phyloP scores from a whole-genome alignment of 2,113 vertebrate genomes.

The Oryzias curvinotus region DNA sequence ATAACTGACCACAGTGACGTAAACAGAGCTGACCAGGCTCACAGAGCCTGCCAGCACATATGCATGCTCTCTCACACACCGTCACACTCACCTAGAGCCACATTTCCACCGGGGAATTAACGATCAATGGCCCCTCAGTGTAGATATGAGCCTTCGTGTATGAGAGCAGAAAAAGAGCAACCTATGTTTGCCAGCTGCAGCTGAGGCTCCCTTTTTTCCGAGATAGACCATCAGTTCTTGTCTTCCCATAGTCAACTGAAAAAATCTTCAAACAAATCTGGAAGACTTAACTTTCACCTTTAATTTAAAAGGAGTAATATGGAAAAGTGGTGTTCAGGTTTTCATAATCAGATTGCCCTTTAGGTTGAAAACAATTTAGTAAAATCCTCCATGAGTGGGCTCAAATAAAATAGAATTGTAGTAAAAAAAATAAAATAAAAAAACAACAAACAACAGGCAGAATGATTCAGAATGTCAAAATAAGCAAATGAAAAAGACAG shows the following conservation, averaged over 20 bases:
- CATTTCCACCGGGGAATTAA: constrained; percentile 40
- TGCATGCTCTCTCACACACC: constrained; percentile 7
- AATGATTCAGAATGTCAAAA: not conserved
- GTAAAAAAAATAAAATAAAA: not conserved
- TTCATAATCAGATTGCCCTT: no score
- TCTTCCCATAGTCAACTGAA: constrained; percentile 9
- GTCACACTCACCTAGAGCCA: constrained; percentile 45
- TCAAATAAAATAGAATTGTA: no score
- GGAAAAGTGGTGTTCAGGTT: constrained; percentile 14
- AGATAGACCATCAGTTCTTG: constrained; percentile 22
- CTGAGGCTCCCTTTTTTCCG: constrained; percentile 33
- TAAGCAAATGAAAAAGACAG: constrained; percentile 4
- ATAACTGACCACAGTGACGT: constrained; percentile 68
- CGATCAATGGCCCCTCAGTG: constrained; percentile 61
- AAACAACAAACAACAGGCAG: not conserved
- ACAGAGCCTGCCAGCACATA: constrained; percentile 13
- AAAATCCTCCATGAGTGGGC: no score
- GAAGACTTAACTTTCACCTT: not conserved
- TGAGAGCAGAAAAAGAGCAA: constrained; percentile 16
- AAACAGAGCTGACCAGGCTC: constrained; percentile 25
- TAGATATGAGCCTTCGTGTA: constrained; percentile 12
- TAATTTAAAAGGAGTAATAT: constrained; percentile 14
- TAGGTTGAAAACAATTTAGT: no score
- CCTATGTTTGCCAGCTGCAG: constrained; percentile 42
- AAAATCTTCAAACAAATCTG: constrained; percentile 10